Evolutionary conservation across 23 tunicate genomes (phyloP).

Genomic region (Styela clava): DNA sequence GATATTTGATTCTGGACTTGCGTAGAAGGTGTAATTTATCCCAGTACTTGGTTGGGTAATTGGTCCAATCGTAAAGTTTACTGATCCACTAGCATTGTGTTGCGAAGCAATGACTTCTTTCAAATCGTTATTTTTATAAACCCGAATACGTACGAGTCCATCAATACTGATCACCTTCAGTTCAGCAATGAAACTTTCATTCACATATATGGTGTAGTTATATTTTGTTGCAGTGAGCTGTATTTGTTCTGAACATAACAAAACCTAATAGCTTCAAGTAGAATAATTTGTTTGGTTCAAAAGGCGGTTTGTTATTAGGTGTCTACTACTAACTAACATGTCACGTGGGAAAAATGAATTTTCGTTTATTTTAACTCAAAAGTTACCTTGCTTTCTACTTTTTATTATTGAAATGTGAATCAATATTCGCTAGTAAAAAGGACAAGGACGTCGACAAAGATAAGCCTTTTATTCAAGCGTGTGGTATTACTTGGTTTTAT

Average conservation of each 20-base stretch:
- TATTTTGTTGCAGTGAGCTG: background rate
- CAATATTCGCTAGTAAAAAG: too few relatives aligned
- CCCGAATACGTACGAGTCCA: background rate
- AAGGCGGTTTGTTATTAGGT: too few relatives aligned
- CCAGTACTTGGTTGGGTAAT: background rate
- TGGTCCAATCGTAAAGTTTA: background rate
- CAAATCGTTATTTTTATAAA: background rate
- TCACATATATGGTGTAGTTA: background rate
- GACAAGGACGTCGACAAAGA: too few relatives aligned
- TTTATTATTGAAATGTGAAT: too few relatives aligned
- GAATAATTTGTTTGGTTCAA: background rate
- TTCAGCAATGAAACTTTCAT: background rate
- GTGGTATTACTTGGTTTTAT: too few relatives aligned
- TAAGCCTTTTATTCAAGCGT: too few relatives aligned
- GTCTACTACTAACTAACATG: too few relatives aligned
- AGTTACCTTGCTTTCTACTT: too few relatives aligned
- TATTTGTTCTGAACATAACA: background rate
- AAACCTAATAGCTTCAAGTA: background rate
- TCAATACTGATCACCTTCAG: background rate
- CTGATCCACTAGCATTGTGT: background rate
- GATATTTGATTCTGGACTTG: background rate
- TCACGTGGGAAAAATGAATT: background rate
- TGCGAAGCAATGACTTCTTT: too few relatives aligned
- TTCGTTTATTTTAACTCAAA: too few relatives aligned
- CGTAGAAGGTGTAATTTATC: background rate